Evolutionary conservation across 2,113 vertebrate species (phyloP).

Genomic region (Charina bottae): DNA sequence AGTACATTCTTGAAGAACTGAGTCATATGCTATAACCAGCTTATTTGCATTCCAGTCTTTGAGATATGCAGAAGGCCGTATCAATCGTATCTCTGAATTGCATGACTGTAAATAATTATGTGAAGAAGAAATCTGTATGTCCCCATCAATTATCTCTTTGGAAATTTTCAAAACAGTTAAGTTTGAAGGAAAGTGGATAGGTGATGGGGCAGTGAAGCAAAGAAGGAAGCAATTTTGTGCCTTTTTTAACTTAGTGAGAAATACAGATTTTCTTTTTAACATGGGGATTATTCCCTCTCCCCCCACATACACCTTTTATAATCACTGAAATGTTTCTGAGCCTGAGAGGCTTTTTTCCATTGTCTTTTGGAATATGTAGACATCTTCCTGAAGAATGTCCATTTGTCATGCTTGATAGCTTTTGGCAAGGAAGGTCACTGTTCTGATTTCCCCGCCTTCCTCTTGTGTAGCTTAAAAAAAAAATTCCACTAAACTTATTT

Average conservation of each 20-base stretch:
- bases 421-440: slow-evolving; percentile 22
- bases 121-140: not conserved
- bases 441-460: not conserved
- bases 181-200: not conserved
- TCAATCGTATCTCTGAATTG: rapidly evolving
- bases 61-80: not conserved
- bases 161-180: not conserved
- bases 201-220: rapidly evolving
- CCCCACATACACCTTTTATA: not conserved
- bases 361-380: not conserved
- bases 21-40: not conserved
- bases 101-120: rapidly evolving
- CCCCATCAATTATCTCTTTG: rapidly evolving
- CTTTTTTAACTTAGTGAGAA: not conserved
- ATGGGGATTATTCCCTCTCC: not conserved
- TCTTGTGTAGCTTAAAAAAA: not conserved
- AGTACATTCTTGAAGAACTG: not conserved
- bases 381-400: not conserved
- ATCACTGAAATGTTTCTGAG: not conserved
- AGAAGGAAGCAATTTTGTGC: not conserved
- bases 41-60: not conserved
- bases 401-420: not conserved
- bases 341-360: not conserved
- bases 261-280: not conserved
- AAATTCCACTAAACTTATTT: not conserved